Conservation (phyloP, 2,797 vertebrate genomes). For the Accipiter superciliosus region DNA sequence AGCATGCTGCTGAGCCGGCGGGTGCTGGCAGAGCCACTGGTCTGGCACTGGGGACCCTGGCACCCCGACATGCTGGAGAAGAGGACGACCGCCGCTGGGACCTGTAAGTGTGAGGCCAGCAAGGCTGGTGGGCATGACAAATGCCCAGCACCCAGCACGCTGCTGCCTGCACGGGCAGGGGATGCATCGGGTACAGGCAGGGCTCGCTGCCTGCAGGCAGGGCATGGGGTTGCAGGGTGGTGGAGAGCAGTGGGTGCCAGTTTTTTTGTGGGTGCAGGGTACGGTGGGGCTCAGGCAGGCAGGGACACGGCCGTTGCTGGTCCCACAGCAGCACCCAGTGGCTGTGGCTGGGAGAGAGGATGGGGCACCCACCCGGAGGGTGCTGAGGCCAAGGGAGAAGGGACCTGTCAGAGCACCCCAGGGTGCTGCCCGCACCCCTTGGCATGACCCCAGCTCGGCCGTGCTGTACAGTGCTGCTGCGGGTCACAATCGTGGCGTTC, state of each 20-base stretch:
- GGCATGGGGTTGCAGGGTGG: neutral
- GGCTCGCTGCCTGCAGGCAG: neutral
- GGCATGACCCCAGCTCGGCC: neutral
- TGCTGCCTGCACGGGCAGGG: neutral
- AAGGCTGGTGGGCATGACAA: neutral
- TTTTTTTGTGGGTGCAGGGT: neutral
- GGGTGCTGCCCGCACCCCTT: neutral
- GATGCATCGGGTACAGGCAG: neutral
- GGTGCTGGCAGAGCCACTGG: neutral
- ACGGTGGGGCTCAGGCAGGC: neutral
- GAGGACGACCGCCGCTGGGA: fast-evolving
- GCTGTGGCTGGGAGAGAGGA: neutral
- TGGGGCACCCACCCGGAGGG: neutral
- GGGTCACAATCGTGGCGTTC: fast-evolving
- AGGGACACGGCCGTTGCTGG: neutral
- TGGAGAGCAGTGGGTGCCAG: neutral
- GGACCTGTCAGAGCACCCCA: fast-evolving
- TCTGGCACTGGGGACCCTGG: neutral
- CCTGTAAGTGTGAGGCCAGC: neutral
- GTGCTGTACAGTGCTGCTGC: fast-evolving
- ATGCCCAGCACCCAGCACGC: neutral
- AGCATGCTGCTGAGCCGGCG: neutral
- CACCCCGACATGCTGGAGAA: neutral
- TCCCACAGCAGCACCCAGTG: conserved; percentile 15
- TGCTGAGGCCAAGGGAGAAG: neutral